Percentiles rank a stretch among this genome's conserved stretches.
These are phyloP conservation scores for Anarsia innoxiella DNA, from an alignment of 2,888 invertebrate species.

Conservation along the genomic window DNA sequence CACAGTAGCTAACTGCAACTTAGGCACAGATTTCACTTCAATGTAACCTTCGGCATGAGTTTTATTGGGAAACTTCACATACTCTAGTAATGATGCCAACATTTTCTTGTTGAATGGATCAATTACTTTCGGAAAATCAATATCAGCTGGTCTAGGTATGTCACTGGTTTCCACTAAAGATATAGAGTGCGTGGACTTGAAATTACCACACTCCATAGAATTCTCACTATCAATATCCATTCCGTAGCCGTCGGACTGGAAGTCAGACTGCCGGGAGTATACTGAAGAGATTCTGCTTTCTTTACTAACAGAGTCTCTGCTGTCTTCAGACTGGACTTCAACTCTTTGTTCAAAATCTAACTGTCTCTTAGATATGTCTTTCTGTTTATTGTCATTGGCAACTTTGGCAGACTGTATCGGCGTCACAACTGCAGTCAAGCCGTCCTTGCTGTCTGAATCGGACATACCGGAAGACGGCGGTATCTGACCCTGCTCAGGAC, in stretches of 20 bases:
- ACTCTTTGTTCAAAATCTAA: conserved; percentile 64
- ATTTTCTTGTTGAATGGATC: conserved; percentile 89
- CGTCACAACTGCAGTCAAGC: conserved; percentile 58
- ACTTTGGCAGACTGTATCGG: conserved; percentile 65
- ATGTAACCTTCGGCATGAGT: conserved; percentile 73
- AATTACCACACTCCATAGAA: conserved; percentile 68
- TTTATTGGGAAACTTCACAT: conserved; percentile 81
- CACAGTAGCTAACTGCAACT: conserved; percentile 56
- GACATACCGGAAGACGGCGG: conserved; percentile 69
- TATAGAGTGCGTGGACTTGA: conserved; percentile 66
- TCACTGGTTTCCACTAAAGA: conserved; percentile 67
- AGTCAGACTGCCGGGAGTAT: conserved; percentile 61
- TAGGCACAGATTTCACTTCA: conserved; percentile 71
- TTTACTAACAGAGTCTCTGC: conserved; percentile 66
- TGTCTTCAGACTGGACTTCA: conserved; percentile 67
- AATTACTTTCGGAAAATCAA: conserved; percentile 70
- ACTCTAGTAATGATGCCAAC: conserved; percentile 79
- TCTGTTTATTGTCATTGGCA: conserved; percentile 61
- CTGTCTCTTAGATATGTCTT: conserved; percentile 67
- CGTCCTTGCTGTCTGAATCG: conserved; percentile 66
- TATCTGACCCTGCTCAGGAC: conserved; percentile 69
- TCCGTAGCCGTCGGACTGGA: conserved; percentile 65
- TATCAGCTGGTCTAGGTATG: conserved; percentile 66
- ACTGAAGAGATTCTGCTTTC: conserved; percentile 64
- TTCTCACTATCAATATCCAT: conserved; percentile 73